Percentiles rank a stretch among this genome's conserved stretches.
Evolutionary conservation across 2,888 invertebrate species (phyloP).

Genomic region (Ormyrus nitidulus): DNA sequence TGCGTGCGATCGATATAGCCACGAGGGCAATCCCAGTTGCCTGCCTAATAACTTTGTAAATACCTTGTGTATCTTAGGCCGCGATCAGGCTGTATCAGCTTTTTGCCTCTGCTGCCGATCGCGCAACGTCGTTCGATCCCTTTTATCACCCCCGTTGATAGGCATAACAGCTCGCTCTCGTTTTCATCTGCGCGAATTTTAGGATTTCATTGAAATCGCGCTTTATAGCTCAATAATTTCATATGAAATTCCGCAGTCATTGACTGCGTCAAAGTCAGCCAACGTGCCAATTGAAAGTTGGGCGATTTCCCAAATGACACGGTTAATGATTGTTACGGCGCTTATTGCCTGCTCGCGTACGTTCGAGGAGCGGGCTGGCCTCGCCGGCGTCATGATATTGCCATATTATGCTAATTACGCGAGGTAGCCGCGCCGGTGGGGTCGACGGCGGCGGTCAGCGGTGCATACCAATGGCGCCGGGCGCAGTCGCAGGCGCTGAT

Average conservation of each 20-base stretch:
- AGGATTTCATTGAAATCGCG: too few relatives aligned
- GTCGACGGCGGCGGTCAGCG: slow-evolving; percentile 51
- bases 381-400: slow-evolving; percentile 68
- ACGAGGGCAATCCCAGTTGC: slow-evolving; percentile 66
- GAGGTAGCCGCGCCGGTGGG: slow-evolving; percentile 58
- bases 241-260: too few relatives aligned
- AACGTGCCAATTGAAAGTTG: slow-evolving; percentile 51
- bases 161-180: too few relatives aligned
- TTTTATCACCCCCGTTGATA: too few relatives aligned
- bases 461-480: slow-evolving; percentile 70
- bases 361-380: slow-evolving; percentile 19
- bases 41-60: slow-evolving; percentile 71
- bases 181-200: too few relatives aligned
- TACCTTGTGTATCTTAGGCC: slow-evolving; percentile 62
- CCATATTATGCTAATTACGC: slow-evolving; percentile 72
- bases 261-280: too few relatives aligned
- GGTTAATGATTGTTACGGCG: slow-evolving; percentile 49
- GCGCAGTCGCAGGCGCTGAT: slow-evolving; percentile 65
- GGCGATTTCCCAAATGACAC: slow-evolving; percentile 61
- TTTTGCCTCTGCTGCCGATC: neutral
- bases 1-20: slow-evolving; percentile 66
- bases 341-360: slow-evolving; percentile 46
- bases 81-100: slow-evolving; percentile 29
- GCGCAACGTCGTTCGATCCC: too few relatives aligned
- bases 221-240: too few relatives aligned